Conservation (phyloP, 2,113 vertebrate species). For the Oriolus oriolus region DNA sequence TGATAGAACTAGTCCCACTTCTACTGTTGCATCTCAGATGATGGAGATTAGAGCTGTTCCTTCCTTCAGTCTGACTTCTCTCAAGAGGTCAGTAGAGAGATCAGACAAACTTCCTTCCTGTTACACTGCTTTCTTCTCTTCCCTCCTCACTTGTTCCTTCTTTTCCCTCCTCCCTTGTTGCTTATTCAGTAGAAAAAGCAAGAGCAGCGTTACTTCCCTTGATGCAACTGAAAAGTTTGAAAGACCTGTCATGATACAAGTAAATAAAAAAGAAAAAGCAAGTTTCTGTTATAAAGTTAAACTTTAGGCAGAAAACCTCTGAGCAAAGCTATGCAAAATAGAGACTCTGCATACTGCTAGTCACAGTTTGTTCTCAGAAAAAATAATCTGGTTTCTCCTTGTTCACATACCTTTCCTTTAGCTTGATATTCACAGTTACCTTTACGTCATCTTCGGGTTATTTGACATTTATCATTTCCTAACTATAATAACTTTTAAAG, state of each 20-base stretch:
- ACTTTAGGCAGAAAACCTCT: too few relatives aligned
- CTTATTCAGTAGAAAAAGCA: not conserved
- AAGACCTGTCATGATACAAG: not conserved
- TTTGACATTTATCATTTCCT: not conserved
- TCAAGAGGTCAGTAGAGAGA: constrained; percentile 70
- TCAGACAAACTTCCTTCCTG: constrained; percentile 35
- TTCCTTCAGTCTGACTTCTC: constrained; percentile 71
- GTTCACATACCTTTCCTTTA: not conserved
- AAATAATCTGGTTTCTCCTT: not conserved
- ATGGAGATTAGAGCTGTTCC: constrained; percentile 59
- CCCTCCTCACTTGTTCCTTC: constrained; percentile 17
- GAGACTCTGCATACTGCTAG: not conserved
- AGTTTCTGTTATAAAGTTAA: not conserved
- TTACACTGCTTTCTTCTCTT: constrained; percentile 9
- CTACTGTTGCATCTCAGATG: constrained; percentile 50
- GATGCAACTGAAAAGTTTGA: not conserved
- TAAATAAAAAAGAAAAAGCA: not conserved
- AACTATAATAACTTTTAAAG: not conserved
- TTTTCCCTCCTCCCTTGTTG: constrained; percentile 29
- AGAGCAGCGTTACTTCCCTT: not conserved
- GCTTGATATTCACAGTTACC: not conserved
- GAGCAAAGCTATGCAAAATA: too few relatives aligned
- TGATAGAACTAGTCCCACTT: constrained; percentile 65
- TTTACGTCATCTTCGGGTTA: constrained; percentile 8
- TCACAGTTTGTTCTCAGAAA: not conserved